Base-by-base conservation (phyloP, 2,113 vertebrate genomes). In the Anguilla rostrata region DNA sequence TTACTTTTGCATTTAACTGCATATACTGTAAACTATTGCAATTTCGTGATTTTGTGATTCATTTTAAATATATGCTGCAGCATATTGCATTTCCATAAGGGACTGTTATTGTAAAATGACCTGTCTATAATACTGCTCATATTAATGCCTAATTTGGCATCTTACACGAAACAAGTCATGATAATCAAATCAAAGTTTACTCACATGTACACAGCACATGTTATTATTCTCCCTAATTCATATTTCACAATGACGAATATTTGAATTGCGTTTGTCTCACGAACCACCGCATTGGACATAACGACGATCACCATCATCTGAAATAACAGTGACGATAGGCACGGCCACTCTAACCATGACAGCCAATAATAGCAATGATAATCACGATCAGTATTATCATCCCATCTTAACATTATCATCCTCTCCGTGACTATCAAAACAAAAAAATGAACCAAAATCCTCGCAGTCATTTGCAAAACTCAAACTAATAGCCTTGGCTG, bases 31-130 rank as follows among this genome's bases (percentile, higher is more conserved):
- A 0, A 0, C 34, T 34, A 34, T 34, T 34, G 34, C 34, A 34
- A 34, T 34, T 34, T 34, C 34, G 1, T 34, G 34, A 34, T 34
- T 34, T 34, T 34, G 34, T 34, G 34, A 34, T 34, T 34, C 34
- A 34, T 34, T 34, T 34, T 34, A 34, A 34, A 34, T 34, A 84
- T 84, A 84, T 84, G 43, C 26, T 53, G 41, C 84, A 85, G 63
- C 43, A 75, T 78, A 43, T 63, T 5, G n/a, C 63, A 46, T 78
- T 75, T 46, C 49, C 29, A 22, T 75, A 9, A 29, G 26, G 66
- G 5, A 22, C 66, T 75, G n/a, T 22, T n/a, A 29, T 3, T 75
- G 4, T 22, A 75, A n/a, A 22, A 29, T 75, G 66, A 2, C 26
- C 66, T 75, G 22, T 29, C 66, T 75, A 6, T 75, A 75, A 75